Conservation (phyloP, 1,140 invertebrate genomes). For the Polypedilum vanderplanki region DNA sequence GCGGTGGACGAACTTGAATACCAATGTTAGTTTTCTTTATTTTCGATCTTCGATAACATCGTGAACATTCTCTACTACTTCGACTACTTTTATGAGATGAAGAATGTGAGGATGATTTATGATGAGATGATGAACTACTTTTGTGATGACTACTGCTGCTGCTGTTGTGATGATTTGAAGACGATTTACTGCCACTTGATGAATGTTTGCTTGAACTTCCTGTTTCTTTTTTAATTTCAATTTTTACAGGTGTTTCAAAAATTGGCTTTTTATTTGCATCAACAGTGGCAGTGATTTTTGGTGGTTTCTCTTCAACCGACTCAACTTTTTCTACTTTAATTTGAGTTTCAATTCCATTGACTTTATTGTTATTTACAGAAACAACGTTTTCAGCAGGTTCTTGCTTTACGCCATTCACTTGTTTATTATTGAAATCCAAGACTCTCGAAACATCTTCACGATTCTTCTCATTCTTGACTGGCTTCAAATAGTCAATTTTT, state of each 20-base stretch:
- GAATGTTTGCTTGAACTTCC: constrained; percentile 21
- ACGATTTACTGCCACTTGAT: not conserved
- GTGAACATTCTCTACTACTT: constrained; percentile 48
- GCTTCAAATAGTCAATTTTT: constrained; percentile 29
- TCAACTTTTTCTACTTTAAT: not conserved
- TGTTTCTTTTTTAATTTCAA: not conserved
- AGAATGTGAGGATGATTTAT: constrained; percentile 32
- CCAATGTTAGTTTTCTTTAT: constrained; percentile 55
- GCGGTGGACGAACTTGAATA: constrained; percentile 52
- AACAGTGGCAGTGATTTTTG: not conserved
- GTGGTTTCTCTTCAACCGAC: not conserved
- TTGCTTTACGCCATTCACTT: not conserved
- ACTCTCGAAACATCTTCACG: constrained; percentile 40
- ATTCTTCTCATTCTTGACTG: constrained; percentile 34
- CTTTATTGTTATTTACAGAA: not conserved
- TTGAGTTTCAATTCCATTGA: not conserved
- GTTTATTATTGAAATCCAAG: constrained; percentile 35
- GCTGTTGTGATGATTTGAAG: constrained; percentile 23
- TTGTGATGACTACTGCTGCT: constrained; percentile 36
- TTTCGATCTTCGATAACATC: constrained; percentile 54
- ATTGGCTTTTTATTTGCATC: not conserved
- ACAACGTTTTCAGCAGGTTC: not conserved
- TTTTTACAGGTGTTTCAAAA: constrained; percentile 13
- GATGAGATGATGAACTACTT: constrained; percentile 35
- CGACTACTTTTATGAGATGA: constrained; percentile 40